phyloP scores from a whole-genome alignment of 2,888 invertebrate species.

The Gortyna flavago region DNA sequence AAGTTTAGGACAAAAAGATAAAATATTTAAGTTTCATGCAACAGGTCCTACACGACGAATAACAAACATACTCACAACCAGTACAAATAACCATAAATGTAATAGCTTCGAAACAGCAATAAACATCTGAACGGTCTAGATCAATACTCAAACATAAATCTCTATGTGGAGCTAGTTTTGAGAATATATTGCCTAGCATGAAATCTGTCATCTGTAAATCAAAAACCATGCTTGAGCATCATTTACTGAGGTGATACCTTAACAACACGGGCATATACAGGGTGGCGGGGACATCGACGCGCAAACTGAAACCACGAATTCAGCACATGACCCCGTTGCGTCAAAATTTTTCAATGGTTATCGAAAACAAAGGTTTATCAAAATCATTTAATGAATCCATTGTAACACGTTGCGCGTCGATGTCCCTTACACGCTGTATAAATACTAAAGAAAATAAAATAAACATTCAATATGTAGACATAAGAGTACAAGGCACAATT shows the following conservation, averaged over 20 bases:
- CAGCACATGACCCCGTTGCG: too few relatives aligned
- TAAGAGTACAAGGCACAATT: neutral
- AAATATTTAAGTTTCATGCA: neutral
- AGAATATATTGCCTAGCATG: neutral
- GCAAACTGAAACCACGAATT: too few relatives aligned
- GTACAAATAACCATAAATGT: neutral
- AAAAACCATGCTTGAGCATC: neutral
- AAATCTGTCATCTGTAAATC: conserved; percentile 9
- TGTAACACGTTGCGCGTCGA: too few relatives aligned
- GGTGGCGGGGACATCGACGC: too few relatives aligned
- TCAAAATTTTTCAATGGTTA: too few relatives aligned
- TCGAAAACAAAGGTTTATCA: too few relatives aligned
- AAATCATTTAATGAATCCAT: too few relatives aligned
- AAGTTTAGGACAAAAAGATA: too few relatives aligned
- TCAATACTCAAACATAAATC: conserved; percentile 20
- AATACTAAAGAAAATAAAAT: neutral
- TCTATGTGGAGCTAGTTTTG: conserved; percentile 1
- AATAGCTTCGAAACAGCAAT: conserved; percentile 2
- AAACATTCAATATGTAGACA: neutral
- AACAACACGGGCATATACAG: neutral
- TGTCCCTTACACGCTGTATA: neutral
- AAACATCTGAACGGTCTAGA: neutral
- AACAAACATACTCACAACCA: neutral
- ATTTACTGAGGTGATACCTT: neutral
- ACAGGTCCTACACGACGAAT: neutral